Evolutionary conservation across 2,113 vertebrate species (phyloP).

Genomic region (Phainopepla nitens): DNA sequence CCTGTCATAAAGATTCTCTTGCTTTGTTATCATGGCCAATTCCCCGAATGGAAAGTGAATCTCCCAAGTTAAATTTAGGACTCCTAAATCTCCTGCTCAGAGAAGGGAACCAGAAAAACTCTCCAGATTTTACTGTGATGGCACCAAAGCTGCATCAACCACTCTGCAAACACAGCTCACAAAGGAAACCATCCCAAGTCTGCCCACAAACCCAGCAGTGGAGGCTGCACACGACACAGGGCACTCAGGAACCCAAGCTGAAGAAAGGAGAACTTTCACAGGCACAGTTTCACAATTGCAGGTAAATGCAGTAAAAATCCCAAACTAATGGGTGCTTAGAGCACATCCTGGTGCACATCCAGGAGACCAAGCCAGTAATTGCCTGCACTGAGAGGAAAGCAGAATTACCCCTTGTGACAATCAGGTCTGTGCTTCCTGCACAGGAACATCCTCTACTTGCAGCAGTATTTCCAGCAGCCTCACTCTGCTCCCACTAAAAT

Average conservation of each 20-base stretch:
- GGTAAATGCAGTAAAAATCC: neutral
- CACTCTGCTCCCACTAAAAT: neutral
- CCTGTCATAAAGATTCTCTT: neutral
- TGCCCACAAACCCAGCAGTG: neutral
- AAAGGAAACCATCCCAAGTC: neutral
- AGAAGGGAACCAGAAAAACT: neutral
- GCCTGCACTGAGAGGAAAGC: neutral
- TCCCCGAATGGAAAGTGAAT: neutral
- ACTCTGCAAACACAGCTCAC: neutral
- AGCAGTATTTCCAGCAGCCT: neutral
- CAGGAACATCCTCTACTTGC: neutral
- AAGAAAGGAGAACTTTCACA: neutral
- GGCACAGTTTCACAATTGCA: neutral
- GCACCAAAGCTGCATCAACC: neutral
- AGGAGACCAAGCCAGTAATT: neutral
- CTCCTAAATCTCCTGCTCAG: neutral
- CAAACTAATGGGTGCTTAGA: neutral
- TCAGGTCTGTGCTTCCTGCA: neutral
- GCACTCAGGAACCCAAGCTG: neutral
- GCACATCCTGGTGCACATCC: neutral
- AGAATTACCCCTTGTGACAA: neutral
- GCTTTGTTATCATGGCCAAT: neutral
- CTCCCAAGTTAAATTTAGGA: neutral
- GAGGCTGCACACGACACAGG: neutral
- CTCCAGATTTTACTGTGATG: neutral